Conservation (phyloP, 2,888 invertebrate genomes). For the Agonum fuliginosum region DNA sequence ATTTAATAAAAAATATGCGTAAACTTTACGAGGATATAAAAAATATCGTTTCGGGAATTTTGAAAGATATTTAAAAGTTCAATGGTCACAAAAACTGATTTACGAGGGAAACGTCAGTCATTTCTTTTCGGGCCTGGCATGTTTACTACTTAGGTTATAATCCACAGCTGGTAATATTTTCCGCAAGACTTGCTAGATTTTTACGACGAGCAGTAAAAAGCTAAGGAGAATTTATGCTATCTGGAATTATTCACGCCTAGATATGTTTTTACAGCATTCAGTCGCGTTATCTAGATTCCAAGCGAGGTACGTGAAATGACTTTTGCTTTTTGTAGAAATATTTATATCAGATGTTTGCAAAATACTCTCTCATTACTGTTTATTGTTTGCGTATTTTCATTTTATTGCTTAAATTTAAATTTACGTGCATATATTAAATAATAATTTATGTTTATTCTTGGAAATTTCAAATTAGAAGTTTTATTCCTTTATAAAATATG, state of each 20-base stretch:
- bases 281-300: constrained; percentile 28
- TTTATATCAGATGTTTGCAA: constrained; percentile 37
- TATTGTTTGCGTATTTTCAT: constrained; percentile 15
- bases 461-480: constrained; percentile 1
- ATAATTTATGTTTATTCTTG: not conserved
- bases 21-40: not conserved
- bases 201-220: constrained; percentile 41
- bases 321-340: constrained; percentile 32
- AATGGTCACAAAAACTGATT: constrained; percentile 8
- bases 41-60: not conserved
- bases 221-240: constrained; percentile 32
- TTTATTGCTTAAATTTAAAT: not conserved
- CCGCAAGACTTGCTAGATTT: constrained; percentile 14
- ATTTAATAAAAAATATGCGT: not conserved
- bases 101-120: not conserved
- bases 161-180: constrained; percentile 35
- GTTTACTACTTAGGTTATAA: constrained; percentile 18
- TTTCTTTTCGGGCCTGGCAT: not conserved
- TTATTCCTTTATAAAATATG: too few relatives aligned
- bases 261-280: constrained; percentile 45
- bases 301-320: not conserved
- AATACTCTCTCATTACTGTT: constrained; percentile 23
- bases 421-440: not conserved
- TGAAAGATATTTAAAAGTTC: not conserved
- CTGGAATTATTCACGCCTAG: constrained; percentile 43